phyloP scores from a whole-genome alignment of 1,140 invertebrate species.

The Aplysia californica region DNA sequence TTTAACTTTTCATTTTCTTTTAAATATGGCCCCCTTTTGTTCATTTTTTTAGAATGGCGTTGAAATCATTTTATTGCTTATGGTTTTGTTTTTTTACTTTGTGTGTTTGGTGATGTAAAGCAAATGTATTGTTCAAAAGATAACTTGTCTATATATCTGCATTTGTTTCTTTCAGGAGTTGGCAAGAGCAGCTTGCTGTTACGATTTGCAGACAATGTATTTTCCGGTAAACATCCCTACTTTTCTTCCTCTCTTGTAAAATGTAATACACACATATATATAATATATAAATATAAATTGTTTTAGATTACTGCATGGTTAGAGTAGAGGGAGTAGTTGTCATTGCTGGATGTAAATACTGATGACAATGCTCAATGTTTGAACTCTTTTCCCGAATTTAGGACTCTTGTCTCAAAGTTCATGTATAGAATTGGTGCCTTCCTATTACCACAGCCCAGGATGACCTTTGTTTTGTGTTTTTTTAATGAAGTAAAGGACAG shows the following conservation, averaged over 20 bases:
- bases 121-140: background rate
- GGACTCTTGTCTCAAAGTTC: background rate
- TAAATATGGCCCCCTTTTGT: background rate
- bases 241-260: background rate
- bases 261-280: background rate
- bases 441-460: no score
- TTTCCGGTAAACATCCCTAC: slow-evolving; percentile 77
- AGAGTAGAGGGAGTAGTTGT: no score
- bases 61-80: background rate
- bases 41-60: background rate
- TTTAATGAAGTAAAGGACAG: no score
- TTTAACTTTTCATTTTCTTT: background rate
- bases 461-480: no score
- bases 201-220: slow-evolving; percentile 97
- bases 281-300: no score
- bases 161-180: slow-evolving; percentile 81
- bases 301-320: no score
- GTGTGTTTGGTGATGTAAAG: no score
- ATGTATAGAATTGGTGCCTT: no score
- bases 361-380: no score
- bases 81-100: background rate
- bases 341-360: no score
- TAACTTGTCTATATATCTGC: slow-evolving; percentile 1
- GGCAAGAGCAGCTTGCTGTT: slow-evolving; percentile 98
- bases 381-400: background rate